Percentiles rank a stretch among this genome's conserved stretches.
Evolutionary conservation across 2,888 invertebrate genomes (phyloP).

Genomic region (Anthrax anthrax): DNA sequence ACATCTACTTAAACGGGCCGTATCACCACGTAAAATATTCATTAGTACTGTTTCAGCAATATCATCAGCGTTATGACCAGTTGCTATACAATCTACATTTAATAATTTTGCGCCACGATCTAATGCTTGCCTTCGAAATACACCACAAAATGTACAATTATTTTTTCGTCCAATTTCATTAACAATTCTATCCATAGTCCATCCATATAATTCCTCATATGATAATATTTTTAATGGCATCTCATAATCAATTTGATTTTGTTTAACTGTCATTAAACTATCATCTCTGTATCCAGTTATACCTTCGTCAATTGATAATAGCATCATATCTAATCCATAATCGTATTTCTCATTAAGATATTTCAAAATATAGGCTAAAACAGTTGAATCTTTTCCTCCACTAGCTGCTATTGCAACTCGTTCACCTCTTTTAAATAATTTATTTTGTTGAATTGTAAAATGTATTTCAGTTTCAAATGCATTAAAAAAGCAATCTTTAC

Average conservation of each 20-base stretch:
- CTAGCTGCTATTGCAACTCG: conserved; percentile 89
- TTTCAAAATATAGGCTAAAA: conserved; percentile 86
- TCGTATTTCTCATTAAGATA: conserved; percentile 76
- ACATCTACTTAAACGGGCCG: conserved; percentile 83
- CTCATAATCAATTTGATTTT: conserved; percentile 84
- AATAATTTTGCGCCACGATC: conserved; percentile 86
- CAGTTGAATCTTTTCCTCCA: conserved; percentile 95
- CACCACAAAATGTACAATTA: conserved; percentile 94
- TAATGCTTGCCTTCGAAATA: conserved; percentile 88
- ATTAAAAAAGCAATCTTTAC: conserved; percentile 86
- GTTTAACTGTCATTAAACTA: conserved; percentile 89
- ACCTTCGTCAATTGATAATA: conserved; percentile 96
- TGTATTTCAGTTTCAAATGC: conserved; percentile 94
- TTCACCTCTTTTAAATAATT: conserved; percentile 69
- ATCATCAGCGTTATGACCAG: conserved; percentile 95
- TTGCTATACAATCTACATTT: conserved; percentile 84
- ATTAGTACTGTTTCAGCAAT: conserved; percentile 97
- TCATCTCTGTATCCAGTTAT: conserved; percentile 94
- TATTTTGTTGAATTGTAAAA: conserved; percentile 67
- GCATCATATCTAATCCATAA: conserved; percentile 76
- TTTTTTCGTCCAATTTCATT: conserved; percentile 71
- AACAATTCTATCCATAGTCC: conserved; percentile 99
- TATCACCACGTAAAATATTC: conserved; percentile 94
- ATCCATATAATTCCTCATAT: conserved; percentile 94
- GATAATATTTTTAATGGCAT: conserved; percentile 90